These are phyloP conservation scores for Drosophila silvestris DNA, from an alignment of 2,888 invertebrate genomes.

Conservation along the genomic window DNA sequence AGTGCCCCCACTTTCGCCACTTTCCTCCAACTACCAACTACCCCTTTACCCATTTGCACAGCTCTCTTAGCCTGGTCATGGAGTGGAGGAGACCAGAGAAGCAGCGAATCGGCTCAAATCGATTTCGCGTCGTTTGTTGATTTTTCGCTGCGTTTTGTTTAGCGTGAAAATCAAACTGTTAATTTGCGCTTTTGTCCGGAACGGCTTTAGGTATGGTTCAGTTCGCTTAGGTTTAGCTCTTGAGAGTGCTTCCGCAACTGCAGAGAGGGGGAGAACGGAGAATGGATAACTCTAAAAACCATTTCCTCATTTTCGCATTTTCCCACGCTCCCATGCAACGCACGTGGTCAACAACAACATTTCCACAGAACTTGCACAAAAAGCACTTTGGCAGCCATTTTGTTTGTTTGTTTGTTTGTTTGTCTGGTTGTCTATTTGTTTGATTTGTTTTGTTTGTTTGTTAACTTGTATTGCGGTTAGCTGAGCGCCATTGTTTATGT, in stretches of 20 bases:
- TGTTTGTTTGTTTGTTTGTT: conserved; percentile 47
- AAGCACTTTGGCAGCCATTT: conserved; percentile 65
- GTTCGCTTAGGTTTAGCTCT: conserved; percentile 22
- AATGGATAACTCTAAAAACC: conserved; percentile 11
- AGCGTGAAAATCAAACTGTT: conserved; percentile 81
- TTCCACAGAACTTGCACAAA: conserved; percentile 23
- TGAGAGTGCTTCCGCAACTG: conserved; percentile 1
- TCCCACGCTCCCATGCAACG: not conserved
- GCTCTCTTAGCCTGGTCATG: conserved; percentile 41
- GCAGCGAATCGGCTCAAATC: conserved; percentile 58
- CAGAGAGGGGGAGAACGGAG: not conserved
- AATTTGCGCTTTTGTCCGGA: conserved; percentile 79
- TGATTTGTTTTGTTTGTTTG: conserved; percentile 45
- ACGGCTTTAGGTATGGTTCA: conserved; percentile 44
- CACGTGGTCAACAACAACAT: conserved; percentile 30
- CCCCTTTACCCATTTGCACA: conserved; percentile 8
- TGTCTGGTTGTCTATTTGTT: conserved; percentile 15
- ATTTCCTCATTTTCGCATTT: conserved; percentile 14
- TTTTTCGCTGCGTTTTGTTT: conserved; percentile 78
- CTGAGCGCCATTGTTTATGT: conserved; percentile 61
- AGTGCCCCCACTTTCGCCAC: not conserved
- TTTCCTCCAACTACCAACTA: not conserved
- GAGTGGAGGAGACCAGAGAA: conserved; percentile 1
- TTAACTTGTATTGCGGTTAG: conserved; percentile 57
- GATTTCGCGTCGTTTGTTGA: conserved; percentile 75